Base-by-base conservation (phyloP, 1,140 invertebrate species). In the Piezodorus guildinii region DNA sequence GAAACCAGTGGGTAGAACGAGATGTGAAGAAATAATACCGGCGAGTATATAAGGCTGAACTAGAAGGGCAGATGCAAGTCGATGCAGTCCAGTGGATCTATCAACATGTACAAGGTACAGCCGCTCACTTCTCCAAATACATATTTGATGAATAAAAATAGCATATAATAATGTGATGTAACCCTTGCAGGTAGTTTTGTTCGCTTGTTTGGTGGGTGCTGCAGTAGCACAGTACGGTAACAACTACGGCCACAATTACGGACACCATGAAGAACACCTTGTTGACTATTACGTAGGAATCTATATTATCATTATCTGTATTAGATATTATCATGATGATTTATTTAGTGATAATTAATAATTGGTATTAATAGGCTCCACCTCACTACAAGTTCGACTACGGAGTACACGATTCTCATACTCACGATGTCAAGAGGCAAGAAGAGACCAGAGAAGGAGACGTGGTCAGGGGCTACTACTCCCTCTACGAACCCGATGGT, bases 311-410 rank as follows among this genome's bases (percentile, higher is more conserved):
- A n/a, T n/a, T n/a, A n/a, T n/a, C n/a, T n/a, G n/a, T n/a, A n/a
- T n/a, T n/a, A n/a, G n/a, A n/a, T n/a, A n/a, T n/a, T n/a, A n/a
- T n/a, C n/a, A n/a, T n/a, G n/a, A n/a, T n/a, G n/a, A n/a, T n/a
- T n/a, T n/a, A n/a, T n/a, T n/a, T n/a, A n/a, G n/a, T n/a, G n/a
- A n/a, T n/a, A n/a, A n/a, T 62, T 21, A 30, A 9, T 9, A 30
- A 3, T 30, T 56, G 15, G n/a, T 19, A 8, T 23, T 15, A 56
- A 10, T 63, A 67, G 66, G 72, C 65, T 17, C 67, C 71, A 52
- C 71, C 73, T 23, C 73, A 75, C 14, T 81, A 82, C 69, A 72
- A 74, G 49, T 81, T 75, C 70, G 77, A 77, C 62, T 81, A 82
- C 70, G 75, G 74, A 16, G 79, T 81, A 2, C 74, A 77, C 65